A percentile compares a stretch with the other conserved stretches of the same genome.
phyloP scores from a whole-genome alignment of 2,797 vertebrate genomes.

The Rallus crepitans region DNA sequence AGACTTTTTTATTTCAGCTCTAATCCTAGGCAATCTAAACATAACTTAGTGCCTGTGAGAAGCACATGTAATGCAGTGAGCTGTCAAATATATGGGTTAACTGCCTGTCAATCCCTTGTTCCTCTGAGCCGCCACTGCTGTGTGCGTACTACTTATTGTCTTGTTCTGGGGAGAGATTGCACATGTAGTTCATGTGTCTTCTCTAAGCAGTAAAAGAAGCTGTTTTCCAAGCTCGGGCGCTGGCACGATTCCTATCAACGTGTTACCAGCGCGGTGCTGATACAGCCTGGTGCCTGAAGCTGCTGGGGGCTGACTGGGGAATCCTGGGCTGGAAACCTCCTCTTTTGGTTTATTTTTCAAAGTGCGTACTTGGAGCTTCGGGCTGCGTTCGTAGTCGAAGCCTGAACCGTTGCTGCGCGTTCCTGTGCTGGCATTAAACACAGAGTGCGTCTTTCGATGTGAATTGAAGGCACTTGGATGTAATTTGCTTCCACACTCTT shows the following conservation, averaged over 20 bases:
- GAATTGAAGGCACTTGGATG: not conserved
- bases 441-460: not conserved
- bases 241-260: conserved; percentile 8
- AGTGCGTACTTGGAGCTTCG: not conserved
- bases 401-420: not conserved
- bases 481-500: not conserved
- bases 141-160: not conserved
- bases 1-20: conserved; percentile 2
- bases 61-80: not conserved
- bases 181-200: not conserved
- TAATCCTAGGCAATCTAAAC: not conserved
- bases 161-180: not conserved
- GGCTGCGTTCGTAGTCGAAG: not conserved
- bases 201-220: not conserved
- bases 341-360: not conserved
- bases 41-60: not conserved
- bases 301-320: not conserved
- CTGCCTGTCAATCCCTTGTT: not conserved
- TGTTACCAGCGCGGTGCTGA: not conserved
- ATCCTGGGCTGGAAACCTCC: not conserved
- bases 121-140: not conserved
- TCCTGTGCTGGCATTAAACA: not conserved
- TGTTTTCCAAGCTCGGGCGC: not conserved
- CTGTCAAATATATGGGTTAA: not conserved
- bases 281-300: not conserved